phyloP scores from a whole-genome alignment of 2,797 vertebrate species.

The Silurus lanzhouensis region DNA sequence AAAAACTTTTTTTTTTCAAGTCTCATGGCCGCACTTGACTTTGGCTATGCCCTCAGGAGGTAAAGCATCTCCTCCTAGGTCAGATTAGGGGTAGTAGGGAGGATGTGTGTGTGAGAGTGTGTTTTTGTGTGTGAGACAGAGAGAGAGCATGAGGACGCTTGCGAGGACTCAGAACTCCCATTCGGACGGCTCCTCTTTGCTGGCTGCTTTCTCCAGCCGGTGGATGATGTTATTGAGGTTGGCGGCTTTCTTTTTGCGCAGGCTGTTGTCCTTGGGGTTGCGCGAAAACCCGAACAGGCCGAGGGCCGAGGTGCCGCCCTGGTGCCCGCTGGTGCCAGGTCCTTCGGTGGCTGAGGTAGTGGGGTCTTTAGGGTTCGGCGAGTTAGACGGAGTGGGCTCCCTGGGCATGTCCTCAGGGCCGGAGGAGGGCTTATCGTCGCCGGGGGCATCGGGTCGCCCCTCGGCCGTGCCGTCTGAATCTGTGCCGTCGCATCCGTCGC shows the following conservation, averaged over 20 bases:
- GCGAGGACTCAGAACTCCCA: slow-evolving; percentile 85
- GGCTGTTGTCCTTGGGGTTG: slow-evolving; percentile 95
- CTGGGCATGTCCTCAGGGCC: slow-evolving; percentile 71
- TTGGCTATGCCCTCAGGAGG: slow-evolving; percentile 77
- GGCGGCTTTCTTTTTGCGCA: slow-evolving; percentile 98
- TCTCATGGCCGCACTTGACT: slow-evolving; percentile 78
- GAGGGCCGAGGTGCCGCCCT: slow-evolving; percentile 81
- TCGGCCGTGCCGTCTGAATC: slow-evolving; percentile 85
- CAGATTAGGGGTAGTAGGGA: slow-evolving; percentile 77
- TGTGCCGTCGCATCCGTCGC: slow-evolving; percentile 94
- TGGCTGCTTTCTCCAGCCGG: slow-evolving; percentile 98
- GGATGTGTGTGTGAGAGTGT: slow-evolving; percentile 50
- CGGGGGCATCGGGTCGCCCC: slow-evolving; percentile 77
- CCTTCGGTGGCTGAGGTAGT: slow-evolving; percentile 69
- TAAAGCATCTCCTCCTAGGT: slow-evolving; percentile 79
- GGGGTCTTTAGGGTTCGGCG: slow-evolving; percentile 74
- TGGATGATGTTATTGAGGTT: slow-evolving; percentile 99
- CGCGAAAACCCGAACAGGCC: slow-evolving; percentile 90
- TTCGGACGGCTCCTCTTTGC: slow-evolving; percentile 92
- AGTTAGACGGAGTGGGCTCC: slow-evolving; percentile 73
- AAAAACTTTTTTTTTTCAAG: background rate
- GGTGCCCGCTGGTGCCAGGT: slow-evolving; percentile 85
- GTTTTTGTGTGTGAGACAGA: slow-evolving; percentile 32
- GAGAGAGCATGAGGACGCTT: background rate
- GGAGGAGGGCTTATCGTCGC: slow-evolving; percentile 69